These are phyloP conservation scores for Albula goreensis DNA, from an alignment of 2,113 vertebrate genomes.

Conservation along the genomic window DNA sequence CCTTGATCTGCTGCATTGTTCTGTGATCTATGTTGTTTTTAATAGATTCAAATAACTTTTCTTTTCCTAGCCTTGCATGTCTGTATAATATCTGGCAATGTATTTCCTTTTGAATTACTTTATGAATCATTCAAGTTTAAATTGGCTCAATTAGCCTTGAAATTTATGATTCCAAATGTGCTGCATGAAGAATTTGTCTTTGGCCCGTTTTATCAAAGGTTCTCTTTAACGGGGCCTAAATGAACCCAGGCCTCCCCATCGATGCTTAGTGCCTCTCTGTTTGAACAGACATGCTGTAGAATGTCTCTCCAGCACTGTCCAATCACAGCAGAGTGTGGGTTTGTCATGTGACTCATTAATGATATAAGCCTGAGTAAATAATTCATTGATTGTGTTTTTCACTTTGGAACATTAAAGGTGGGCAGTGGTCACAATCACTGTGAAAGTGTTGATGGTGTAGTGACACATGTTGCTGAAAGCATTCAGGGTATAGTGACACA, in stretches of 20 bases:
- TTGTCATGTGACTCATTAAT: not conserved
- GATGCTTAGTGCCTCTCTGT: not conserved
- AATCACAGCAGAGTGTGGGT: not conserved
- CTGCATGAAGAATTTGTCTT: constrained; percentile 19
- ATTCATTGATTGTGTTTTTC: not conserved
- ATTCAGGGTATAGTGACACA: not conserved
- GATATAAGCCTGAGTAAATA: not conserved
- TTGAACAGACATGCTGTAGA: not conserved
- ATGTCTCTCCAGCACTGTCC: not conserved
- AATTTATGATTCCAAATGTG: constrained; percentile 16
- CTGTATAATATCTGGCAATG: not conserved
- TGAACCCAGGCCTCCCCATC: not conserved
- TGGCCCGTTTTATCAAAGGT: not conserved
- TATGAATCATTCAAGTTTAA: constrained; percentile 17
- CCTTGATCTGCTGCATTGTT: not conserved
- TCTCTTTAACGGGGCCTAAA: not conserved
- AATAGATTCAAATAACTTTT: not conserved
- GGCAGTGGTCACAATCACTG: not conserved
- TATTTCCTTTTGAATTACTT: not conserved
- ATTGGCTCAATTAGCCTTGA: constrained; percentile 4
- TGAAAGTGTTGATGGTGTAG: not conserved
- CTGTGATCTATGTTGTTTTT: not conserved
- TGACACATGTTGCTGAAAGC: not conserved
- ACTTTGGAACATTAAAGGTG: not conserved
- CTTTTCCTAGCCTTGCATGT: not conserved